Evolutionary conservation across 64 coral and sea anemone species (phyloP).

Genomic region (Pocillopora damicornis): DNA sequence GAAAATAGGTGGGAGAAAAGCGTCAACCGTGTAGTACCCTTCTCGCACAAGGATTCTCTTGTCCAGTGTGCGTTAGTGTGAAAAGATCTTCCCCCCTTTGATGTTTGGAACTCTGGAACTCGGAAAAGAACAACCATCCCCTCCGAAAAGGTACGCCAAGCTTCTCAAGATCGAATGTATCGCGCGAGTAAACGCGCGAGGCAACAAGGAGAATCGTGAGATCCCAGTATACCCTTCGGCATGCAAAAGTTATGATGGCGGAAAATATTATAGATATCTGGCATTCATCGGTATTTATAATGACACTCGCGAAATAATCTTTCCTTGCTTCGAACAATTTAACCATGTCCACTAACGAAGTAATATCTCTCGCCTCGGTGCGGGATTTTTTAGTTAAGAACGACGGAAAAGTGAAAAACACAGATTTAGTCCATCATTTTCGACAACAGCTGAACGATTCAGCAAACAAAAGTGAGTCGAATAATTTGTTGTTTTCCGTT

Average conservation of each 20-base stretch:
- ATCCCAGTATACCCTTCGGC: slow-evolving; percentile 16
- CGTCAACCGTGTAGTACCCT: no score
- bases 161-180: not conserved
- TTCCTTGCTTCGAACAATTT: not conserved
- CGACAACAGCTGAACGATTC: slow-evolving; percentile 86
- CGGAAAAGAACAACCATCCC: no score
- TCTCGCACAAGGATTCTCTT: no score
- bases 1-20: no score
- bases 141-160: not conserved
- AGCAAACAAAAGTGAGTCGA: slow-evolving; percentile 76
- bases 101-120: no score
- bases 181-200: no score
- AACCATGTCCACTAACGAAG: slow-evolving; percentile 68
- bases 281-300: not conserved
- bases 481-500: not conserved
- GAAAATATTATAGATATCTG: not conserved
- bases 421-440: slow-evolving; percentile 86
- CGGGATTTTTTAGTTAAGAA: slow-evolving; percentile 81
- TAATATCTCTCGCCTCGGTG: slow-evolving; percentile 66
- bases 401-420: slow-evolving; percentile 80
- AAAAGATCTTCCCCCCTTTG: no score
- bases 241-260: not conserved
- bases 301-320: not conserved
- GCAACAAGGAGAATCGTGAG: not conserved
- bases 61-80: no score